Evolutionary conservation across 2,888 invertebrate species (phyloP).

Genomic region (Gerosis bhagava): DNA sequence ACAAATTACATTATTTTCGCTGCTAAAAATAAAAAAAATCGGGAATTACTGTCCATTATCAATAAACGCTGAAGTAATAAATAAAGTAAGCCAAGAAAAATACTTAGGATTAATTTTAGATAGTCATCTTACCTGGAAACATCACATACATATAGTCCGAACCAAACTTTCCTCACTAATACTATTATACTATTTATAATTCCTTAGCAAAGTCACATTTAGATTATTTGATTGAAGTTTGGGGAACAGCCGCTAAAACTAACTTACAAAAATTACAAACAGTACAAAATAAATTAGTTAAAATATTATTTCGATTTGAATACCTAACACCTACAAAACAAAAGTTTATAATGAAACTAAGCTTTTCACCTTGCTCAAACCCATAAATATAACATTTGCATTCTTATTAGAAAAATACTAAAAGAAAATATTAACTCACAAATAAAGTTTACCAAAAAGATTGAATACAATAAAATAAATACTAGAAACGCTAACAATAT

Average conservation of each 20-base stretch:
- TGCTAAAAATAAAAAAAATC: conserved; percentile 10
- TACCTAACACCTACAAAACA: background rate
- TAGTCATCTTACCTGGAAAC: conserved; percentile 27
- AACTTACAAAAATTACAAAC: background rate
- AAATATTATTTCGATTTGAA: conserved; percentile 1
- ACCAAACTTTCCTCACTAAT: conserved; percentile 28
- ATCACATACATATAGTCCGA: conserved; percentile 28
- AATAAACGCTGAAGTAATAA: conserved; percentile 6
- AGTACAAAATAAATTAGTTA: background rate
- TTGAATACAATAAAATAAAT: no score
- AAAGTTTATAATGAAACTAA: no score
- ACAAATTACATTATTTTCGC: conserved; percentile 8
- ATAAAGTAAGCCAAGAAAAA: conserved; percentile 25
- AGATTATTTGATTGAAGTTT: conserved; percentile 2
- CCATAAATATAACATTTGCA: background rate
- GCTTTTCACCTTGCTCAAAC: background rate
- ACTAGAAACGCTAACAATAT: no score
- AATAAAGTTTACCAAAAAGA: background rate
- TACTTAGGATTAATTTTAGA: conserved; percentile 33
- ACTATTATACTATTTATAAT: background rate
- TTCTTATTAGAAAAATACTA: background rate
- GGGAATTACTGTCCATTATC: background rate
- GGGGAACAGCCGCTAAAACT: conserved; percentile 2
- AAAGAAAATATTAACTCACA: background rate
- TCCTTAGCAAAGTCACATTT: background rate